phyloP scores from a whole-genome alignment of 2,888 invertebrate genomes.

The Andrena haemorrhoa region DNA sequence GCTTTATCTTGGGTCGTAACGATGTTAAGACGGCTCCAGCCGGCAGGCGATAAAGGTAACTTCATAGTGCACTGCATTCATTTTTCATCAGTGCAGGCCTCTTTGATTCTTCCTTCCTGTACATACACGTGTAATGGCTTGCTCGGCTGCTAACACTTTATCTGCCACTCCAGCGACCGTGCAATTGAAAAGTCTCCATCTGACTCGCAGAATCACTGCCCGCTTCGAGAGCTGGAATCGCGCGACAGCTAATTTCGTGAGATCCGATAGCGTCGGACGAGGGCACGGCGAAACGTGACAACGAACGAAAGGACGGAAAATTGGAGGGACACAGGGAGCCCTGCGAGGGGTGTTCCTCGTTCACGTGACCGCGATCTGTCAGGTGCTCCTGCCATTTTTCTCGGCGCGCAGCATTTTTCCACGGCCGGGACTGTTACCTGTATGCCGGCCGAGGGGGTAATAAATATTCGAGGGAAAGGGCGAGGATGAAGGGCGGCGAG shows the following conservation, averaged over 20 bases:
- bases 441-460: constrained; percentile 28
- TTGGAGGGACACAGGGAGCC: neutral
- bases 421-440: constrained; percentile 43
- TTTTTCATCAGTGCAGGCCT: too few species aligned
- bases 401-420: constrained; percentile 49
- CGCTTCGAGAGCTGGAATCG: too few species aligned
- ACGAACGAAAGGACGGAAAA: neutral
- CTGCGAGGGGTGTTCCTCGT: constrained; percentile 16
- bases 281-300: neutral
- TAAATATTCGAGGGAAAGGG: constrained; percentile 60
- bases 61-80: constrained; percentile 15
- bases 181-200: too few species aligned
- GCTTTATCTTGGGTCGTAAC: constrained; percentile 62
- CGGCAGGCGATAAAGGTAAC: constrained; percentile 51
- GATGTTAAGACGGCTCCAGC: constrained; percentile 28
- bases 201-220: too few species aligned
- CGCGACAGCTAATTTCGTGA: too few species aligned
- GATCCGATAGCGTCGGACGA: too few species aligned
- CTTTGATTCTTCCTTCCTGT: too few species aligned
- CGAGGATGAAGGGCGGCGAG: constrained; percentile 21
- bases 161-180: too few species aligned
- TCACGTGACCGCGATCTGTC: constrained; percentile 59
- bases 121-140: too few species aligned
- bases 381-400: constrained; percentile 62
- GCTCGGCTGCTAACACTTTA: too few species aligned